Conservation (phyloP, 2,797 vertebrate genomes). For the Neopelma chrysocephalum region DNA sequence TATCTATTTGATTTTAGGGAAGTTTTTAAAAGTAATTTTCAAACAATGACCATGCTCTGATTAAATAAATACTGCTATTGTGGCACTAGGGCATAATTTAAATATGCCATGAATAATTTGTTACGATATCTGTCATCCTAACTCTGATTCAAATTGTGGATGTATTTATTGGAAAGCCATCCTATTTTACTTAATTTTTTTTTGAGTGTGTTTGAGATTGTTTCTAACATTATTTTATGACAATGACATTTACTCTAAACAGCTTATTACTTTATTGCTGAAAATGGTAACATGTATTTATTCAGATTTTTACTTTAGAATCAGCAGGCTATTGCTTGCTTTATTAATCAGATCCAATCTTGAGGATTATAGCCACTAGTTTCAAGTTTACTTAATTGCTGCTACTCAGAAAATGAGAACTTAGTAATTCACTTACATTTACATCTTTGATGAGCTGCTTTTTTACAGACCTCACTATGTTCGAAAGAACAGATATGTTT, state of each 20-base stretch:
- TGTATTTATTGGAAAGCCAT: conserved; percentile 44
- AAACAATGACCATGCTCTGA: conserved; percentile 67
- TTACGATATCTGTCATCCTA: conserved; percentile 38
- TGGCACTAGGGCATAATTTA: conserved; percentile 47
- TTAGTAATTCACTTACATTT: conserved; percentile 48
- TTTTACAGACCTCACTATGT: conserved; percentile 35
- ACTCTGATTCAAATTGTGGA: conserved; percentile 48
- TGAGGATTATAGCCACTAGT: conserved; percentile 65
- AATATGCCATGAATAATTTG: conserved; percentile 68
- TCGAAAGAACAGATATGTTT: neutral
- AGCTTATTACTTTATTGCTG: conserved; percentile 73
- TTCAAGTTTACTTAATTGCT: conserved; percentile 73
- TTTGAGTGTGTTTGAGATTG: conserved; percentile 50
- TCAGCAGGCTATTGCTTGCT: conserved; percentile 68
- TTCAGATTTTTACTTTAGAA: conserved; percentile 74
- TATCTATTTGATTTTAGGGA: conserved; percentile 51
- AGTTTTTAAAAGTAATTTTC: conserved; percentile 71
- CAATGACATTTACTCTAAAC: conserved; percentile 68
- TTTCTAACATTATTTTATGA: conserved; percentile 68
- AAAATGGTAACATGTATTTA: conserved; percentile 71
- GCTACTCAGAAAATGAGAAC: conserved; percentile 55
- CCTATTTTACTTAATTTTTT: conserved; percentile 55
- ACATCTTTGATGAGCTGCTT: conserved; percentile 60
- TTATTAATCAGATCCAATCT: conserved; percentile 73
- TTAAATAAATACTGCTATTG: conserved; percentile 67